phyloP scores from a whole-genome alignment of 2,113 vertebrate genomes.

The Athene noctua region DNA sequence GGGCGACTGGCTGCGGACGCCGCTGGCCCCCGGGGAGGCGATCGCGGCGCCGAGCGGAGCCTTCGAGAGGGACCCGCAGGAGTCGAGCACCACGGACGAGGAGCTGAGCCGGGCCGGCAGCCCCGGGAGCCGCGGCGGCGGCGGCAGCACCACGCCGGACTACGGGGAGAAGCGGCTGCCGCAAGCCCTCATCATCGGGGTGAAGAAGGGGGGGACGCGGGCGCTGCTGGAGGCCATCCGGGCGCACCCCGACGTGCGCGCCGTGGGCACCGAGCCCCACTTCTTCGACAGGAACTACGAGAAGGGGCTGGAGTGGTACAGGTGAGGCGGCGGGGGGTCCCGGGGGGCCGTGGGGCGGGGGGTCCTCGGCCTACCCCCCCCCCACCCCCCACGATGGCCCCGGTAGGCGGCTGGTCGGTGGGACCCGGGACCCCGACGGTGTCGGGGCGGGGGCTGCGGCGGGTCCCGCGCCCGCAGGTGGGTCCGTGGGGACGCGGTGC shows the following conservation, averaged over 20 bases:
- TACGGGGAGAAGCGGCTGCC: conserved; percentile 94
- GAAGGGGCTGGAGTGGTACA: conserved; percentile 96
- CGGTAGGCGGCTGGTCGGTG: background rate
- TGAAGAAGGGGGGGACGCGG: conserved; percentile 96
- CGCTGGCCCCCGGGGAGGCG: conserved; percentile 75
- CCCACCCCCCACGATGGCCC: no score
- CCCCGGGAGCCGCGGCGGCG: conserved; percentile 43
- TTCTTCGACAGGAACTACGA: conserved; percentile 99
- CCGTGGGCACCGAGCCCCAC: conserved; percentile 94
- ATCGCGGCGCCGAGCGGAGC: conserved; percentile 72
- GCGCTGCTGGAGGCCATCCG: conserved; percentile 93
- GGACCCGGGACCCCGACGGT: background rate
- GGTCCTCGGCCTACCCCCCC: no score
- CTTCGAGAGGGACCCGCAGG: conserved; percentile 79
- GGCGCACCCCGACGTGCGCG: conserved; percentile 94
- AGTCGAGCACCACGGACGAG: conserved; percentile 87
- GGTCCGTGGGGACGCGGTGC: background rate
- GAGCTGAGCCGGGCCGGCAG: conserved; percentile 72
- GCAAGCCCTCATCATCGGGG: conserved; percentile 95
- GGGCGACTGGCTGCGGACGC: conserved; percentile 74
- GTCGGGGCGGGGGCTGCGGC: background rate
- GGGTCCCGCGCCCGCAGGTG: background rate
- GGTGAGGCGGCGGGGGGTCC: conserved; percentile 75
- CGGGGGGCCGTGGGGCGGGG: no score
- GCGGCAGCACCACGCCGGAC: conserved; percentile 84